A percentile compares a stretch with the other conserved stretches of the same genome.
phyloP scores from a whole-genome alignment of 1,140 invertebrate genomes.

The Carcinoscorpius rotundicauda region DNA sequence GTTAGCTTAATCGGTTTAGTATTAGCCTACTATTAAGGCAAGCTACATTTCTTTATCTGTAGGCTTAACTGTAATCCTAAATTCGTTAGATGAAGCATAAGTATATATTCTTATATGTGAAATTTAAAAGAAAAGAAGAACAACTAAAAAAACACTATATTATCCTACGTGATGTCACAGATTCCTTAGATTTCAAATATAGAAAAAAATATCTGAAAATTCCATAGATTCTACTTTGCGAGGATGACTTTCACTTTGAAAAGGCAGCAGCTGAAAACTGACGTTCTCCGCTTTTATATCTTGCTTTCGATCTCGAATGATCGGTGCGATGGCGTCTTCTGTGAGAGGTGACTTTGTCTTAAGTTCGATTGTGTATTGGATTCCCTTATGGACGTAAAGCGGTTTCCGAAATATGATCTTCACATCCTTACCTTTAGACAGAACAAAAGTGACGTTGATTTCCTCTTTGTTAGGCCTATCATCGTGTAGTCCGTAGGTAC shows the following conservation, averaged over 20 bases:
- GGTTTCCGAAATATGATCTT: slow-evolving; percentile 24
- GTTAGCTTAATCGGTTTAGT: no score
- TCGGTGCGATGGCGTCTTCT: slow-evolving; percentile 21
- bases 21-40: no score
- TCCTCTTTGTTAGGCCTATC: slow-evolving; percentile 18
- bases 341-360: slow-evolving; percentile 17
- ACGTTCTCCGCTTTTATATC: slow-evolving; percentile 20
- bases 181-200: slow-evolving; percentile 11
- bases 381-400: slow-evolving; percentile 22
- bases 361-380: slow-evolving; percentile 24
- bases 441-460: slow-evolving; percentile 11
- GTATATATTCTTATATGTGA: no score
- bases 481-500: slow-evolving; percentile 23
- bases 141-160: no score
- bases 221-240: slow-evolving; percentile 18
- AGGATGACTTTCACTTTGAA: slow-evolving; percentile 16
- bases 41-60: no score
- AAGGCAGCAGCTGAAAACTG: slow-evolving; percentile 20
- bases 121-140: no score
- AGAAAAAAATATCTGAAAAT: slow-evolving; percentile 22
- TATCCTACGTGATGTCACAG: no score
- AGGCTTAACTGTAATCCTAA: no score
- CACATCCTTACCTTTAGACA: slow-evolving; percentile 27
- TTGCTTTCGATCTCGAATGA: slow-evolving; percentile 18
- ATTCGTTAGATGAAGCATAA: no score